Evolutionary conservation across 2,797 vertebrate genomes (phyloP), one percentile per base, ranked within the genome.

Genomic region (Discoglossus pictus): DNA sequence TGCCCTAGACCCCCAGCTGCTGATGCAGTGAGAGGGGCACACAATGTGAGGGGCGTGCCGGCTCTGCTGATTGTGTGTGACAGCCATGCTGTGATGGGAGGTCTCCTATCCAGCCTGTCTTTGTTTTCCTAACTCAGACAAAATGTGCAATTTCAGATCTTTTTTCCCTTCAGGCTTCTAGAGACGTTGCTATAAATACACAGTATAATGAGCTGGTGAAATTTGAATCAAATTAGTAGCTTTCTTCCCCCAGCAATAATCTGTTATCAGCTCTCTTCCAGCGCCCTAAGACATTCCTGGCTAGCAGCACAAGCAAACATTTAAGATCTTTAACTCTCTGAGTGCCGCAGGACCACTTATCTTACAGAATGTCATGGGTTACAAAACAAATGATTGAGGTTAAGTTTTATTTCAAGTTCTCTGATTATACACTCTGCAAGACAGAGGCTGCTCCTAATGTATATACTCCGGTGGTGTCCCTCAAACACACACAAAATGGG

Each of bases 111-210:
- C 68, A 64, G 61, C 46, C 46, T 52, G 35, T 65, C 68, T 71
- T 71, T 71, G 68, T 71, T 71, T 71, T 71, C 61, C 61, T 71
- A 71, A 71, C 44, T 65, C 68, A 42, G 53, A 71, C 61, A 71
- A 71, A 71, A 71, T 59, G 68, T 64, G 61, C 68, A 59, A 52
- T 71, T 71, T 63, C 53, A 59, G 24, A 50, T 62, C 13, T 74
- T 70, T 13, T 12, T n/a, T 0, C 53, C 61, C 40, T 52, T 6
- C 1, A 64, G 55, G 2, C 40, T 50, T 17, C 4, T 67, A 53
- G 1, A 61, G 35, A 52, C 18, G 16, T 55, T 66, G 44, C 53
- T 56, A 60, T 50, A 36, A 71, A 71, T 71, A 71, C 68, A 59
- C 61, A 44, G 68, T 31, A 59, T 71, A 71, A 71, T 71, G 68